Conservation (phyloP, 1,140 invertebrate species). For the Drosophila teissieri region DNA sequence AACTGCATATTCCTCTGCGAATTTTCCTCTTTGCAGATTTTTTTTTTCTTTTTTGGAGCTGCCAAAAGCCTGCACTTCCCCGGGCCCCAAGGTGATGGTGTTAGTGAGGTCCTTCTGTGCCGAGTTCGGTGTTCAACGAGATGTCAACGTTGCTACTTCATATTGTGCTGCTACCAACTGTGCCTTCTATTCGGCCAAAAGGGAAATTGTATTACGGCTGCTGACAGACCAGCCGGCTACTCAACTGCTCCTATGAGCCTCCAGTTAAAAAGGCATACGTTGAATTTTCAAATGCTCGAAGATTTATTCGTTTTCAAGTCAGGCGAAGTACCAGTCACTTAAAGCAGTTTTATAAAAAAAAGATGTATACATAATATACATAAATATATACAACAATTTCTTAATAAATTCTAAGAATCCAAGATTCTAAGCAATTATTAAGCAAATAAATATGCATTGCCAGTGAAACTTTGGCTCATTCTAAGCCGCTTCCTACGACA, state of each 20-base stretch:
- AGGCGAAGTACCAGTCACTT: neutral
- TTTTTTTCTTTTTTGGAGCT: neutral
- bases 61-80: conserved; percentile 32
- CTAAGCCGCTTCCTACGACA: too few species aligned
- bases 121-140: conserved; percentile 49
- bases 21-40: conserved; percentile 8
- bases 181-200: conserved; percentile 13
- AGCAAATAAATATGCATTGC: too few species aligned
- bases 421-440: too few species aligned
- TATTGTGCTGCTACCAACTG: conserved; percentile 33
- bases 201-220: conserved; percentile 24
- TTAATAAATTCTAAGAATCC: too few species aligned
- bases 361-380: too few species aligned
- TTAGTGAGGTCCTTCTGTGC: conserved; percentile 25
- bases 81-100: conserved; percentile 11
- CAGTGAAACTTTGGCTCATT: too few species aligned
- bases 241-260: neutral
- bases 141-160: conserved; percentile 62
- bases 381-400: too few species aligned
- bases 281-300: neutral
- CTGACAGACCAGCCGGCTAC: conserved; percentile 12
- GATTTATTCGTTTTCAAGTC: neutral
- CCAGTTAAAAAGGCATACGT: neutral
- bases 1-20: conserved; percentile 16
- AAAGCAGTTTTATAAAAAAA: too few species aligned